Conservation (phyloP, 2,113 vertebrate species). For the Stictonetta naevosa region DNA sequence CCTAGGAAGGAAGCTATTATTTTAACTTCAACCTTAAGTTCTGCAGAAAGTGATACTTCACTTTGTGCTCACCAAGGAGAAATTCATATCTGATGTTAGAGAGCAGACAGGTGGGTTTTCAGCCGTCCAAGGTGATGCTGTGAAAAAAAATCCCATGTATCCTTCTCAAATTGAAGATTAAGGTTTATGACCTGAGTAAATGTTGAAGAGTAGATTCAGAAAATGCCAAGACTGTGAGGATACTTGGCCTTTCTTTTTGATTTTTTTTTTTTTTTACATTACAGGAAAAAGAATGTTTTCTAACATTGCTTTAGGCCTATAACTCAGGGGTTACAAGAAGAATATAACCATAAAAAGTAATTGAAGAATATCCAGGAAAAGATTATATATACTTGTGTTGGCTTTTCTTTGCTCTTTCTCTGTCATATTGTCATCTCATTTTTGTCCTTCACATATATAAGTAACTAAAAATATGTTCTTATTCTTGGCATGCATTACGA, state of each 20-base stretch:
- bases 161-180: background rate
- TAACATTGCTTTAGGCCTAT: background rate
- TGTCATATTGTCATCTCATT: background rate
- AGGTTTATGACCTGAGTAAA: conserved; percentile 48
- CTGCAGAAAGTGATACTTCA: background rate
- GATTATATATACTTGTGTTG: conserved; percentile 24
- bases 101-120: background rate
- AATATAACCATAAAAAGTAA: background rate
- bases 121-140: background rate
- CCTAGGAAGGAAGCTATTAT: conserved; percentile 9
- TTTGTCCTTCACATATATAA: conserved; percentile 14
- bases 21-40: conserved; percentile 5
- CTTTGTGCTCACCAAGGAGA: background rate
- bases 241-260: conserved; percentile 62
- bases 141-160: conserved; percentile 12
- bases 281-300: conserved; percentile 9
- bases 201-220: conserved; percentile 56
- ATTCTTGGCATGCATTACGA: background rate
- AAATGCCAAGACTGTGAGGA: conserved; percentile 69
- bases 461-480: conserved; percentile 18
- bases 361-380: conserved; percentile 5
- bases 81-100: background rate
- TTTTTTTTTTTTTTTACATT: conserved; percentile 53
- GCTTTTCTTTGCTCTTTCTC: conserved; percentile 24
- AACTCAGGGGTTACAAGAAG: background rate